Evolutionary conservation across 2,797 vertebrate species (phyloP), one percentile per base, ranked within the genome.

Genomic region (Rhabdophis nuchalis): DNA sequence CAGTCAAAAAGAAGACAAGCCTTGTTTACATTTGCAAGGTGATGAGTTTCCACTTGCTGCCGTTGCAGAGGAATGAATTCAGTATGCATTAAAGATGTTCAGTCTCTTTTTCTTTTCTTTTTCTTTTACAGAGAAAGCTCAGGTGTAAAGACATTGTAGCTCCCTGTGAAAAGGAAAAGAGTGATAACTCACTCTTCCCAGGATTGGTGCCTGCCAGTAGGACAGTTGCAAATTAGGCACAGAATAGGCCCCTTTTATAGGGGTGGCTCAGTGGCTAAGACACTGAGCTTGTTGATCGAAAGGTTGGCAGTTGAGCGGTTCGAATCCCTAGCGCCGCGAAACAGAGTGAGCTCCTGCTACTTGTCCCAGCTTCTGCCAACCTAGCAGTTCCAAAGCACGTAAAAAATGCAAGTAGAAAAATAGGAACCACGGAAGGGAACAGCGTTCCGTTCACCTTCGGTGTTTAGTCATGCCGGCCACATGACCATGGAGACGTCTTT

Each of bases 111-210:
- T 6, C 3, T 1, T 4, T 5, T 20, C 18, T 58, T 58, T 64
- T 36, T 32, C 5, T 0, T 0, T 0, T 0, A 12, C 20, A 25
- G 50, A 10, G 56, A 11, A 29, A 46, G 32, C 25, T 82, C 36
- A 56, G n/a, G 9, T 53, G 9, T 1, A 52, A 41, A n/a, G 91
- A 92, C 64, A 82, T 52, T 29, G 68, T 5, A 36, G n/a, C n/a
- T 85, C 50, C 14, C 46, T 32, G 54, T 52, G 68, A 82, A 92
- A n/a, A 64, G 36, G 91, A 46, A 57, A 72, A 72, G 5, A 72
- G 16, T 2, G 20, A 18, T 25, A 32, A 14, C 12, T 53, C 8
- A 4, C 52, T 27, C 6, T 52, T 32, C 86, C 60, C 32, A 50
- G 32, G 36, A 36, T 5, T 82, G 9, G 12, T 7, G 8, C 18